A percentile compares a stretch with the other conserved stretches of the same genome.
phyloP scores from a whole-genome alignment of 2,113 vertebrate genomes.

The Spizaetus ornatus region DNA sequence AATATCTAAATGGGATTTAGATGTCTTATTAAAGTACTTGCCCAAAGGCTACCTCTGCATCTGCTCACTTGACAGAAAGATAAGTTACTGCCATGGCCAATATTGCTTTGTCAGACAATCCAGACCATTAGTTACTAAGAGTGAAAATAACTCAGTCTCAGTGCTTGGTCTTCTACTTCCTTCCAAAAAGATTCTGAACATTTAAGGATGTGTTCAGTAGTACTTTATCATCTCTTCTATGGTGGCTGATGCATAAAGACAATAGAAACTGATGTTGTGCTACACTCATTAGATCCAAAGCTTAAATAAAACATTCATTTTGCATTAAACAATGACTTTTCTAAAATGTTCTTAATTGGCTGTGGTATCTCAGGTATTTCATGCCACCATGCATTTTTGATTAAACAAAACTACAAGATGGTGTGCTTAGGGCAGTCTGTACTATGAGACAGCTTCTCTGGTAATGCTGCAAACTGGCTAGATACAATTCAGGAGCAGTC shows the following conservation, averaged over 20 bases:
- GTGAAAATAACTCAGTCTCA: background rate
- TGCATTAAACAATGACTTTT: background rate
- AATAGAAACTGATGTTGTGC: background rate
- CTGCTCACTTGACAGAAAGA: background rate
- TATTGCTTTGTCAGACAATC: background rate
- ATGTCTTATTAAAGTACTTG: background rate
- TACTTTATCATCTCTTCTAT: background rate
- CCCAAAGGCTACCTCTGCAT: background rate
- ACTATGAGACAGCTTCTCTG: background rate
- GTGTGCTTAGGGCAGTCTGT: background rate
- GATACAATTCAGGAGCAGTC: background rate
- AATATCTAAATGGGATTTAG: background rate
- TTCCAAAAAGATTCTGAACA: background rate
- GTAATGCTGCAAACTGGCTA: background rate
- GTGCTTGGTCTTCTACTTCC: background rate
- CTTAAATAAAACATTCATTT: background rate
- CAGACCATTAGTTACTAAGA: background rate
- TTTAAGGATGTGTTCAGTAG: background rate
- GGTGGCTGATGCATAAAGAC: background rate
- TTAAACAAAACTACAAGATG: background rate
- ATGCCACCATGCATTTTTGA: background rate
- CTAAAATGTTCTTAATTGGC: background rate
- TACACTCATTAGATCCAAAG: background rate
- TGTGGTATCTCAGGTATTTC: background rate
- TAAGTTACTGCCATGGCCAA: background rate